These are phyloP conservation scores for Sarcophilus harrisii DNA, from an alignment of 2,797 vertebrate species.

Conservation along the genomic window DNA sequence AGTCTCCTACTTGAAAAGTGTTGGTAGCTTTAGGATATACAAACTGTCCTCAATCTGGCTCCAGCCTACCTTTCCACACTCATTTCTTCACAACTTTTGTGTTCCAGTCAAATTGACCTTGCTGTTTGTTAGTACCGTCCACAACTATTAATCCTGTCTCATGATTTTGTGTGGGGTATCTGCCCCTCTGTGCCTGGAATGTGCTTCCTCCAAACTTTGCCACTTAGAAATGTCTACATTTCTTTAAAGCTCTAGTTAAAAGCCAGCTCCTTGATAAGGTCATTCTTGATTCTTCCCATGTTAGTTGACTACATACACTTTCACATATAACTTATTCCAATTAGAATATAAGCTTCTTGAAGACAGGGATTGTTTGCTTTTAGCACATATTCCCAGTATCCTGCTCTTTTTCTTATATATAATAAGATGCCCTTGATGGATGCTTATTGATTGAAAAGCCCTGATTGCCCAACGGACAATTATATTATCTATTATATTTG, in stretches of 20 bases:
- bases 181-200: too few relatives aligned
- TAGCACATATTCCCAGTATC: background rate
- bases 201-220: background rate
- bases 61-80: background rate
- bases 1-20: background rate
- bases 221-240: background rate
- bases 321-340: background rate
- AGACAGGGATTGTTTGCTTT: background rate
- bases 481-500: background rate
- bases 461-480: slow-evolving; percentile 32
- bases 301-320: background rate
- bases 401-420: background rate
- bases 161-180: background rate
- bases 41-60: background rate
- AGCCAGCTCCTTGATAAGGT: background rate
- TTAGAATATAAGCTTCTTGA: background rate
- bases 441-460: slow-evolving; percentile 32
- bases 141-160: background rate
- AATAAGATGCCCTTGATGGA: slow-evolving; percentile 32
- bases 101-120: background rate
- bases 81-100: background rate
- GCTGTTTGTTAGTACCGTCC: background rate
- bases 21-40: background rate
- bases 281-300: background rate
- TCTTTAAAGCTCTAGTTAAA: background rate